These are phyloP conservation scores for Orbicella faveolata DNA, from an alignment of 64 coral and sea anemone genomes.

Conservation along the genomic window DNA sequence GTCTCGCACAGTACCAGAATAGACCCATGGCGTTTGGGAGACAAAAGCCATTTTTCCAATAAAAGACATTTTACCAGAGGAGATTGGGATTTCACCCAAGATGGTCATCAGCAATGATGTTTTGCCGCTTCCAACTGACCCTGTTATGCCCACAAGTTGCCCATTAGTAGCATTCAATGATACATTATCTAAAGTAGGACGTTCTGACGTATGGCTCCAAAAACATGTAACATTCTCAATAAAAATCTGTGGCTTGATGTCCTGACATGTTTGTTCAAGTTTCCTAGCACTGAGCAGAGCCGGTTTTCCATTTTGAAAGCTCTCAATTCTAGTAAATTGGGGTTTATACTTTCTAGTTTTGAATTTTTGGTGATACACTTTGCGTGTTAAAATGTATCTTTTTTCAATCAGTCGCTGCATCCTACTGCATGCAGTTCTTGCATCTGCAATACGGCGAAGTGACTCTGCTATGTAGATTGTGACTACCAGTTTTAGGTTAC, in stretches of 20 bases:
- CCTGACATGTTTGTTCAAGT: not conserved
- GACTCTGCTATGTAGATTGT: not conserved
- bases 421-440: not conserved
- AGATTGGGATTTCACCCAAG: slow-evolving; percentile 54
- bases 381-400: not conserved
- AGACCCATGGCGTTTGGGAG: slow-evolving; percentile 57
- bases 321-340: not conserved
- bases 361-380: not conserved
- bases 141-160: slow-evolving; percentile 59
- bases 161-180: slow-evolving; percentile 2
- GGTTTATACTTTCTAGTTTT: not conserved
- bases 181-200: slow-evolving; percentile 16
- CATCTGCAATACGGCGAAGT: not conserved
- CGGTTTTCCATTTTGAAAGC: slow-evolving; percentile 24
- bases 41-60: slow-evolving; percentile 45
- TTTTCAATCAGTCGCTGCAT: not conserved
- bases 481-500: not conserved
- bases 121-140: slow-evolving; percentile 69
- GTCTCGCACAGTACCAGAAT: slow-evolving; percentile 58
- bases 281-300: not conserved
- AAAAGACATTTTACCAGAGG: not conserved
- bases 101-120: slow-evolving; percentile 60
- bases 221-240: not conserved
- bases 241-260: not conserved
- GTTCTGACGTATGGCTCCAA: not conserved